phyloP scores from a whole-genome alignment of 2,797 vertebrate genomes.

The Cyprinodon diabolis region DNA sequence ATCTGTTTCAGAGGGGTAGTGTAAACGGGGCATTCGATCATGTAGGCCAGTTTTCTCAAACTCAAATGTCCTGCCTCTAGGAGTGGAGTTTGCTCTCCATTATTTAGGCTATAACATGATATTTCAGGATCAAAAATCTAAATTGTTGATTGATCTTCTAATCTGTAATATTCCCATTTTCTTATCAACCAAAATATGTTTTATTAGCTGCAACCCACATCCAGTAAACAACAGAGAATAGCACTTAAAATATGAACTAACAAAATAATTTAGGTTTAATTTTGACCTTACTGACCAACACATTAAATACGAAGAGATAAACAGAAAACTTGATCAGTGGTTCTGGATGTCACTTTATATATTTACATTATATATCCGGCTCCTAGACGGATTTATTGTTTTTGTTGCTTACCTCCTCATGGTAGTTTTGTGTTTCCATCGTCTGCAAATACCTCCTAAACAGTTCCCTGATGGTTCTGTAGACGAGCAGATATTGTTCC shows the following conservation, averaged over 20 bases:
- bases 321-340: background rate
- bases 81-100: background rate
- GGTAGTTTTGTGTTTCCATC: constrained; percentile 45
- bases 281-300: background rate
- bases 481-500: constrained; percentile 96
- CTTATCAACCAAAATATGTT: background rate
- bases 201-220: background rate
- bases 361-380: background rate
- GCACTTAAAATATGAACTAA: background rate
- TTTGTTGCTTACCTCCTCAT: constrained; percentile 60
- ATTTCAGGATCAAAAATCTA: background rate
- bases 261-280: background rate
- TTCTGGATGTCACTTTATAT: background rate
- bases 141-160: background rate
- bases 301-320: background rate
- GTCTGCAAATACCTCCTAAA: constrained; percentile 85
- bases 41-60: too few relatives aligned
- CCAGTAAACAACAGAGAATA: background rate
- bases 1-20: too few relatives aligned
- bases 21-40: too few relatives aligned
- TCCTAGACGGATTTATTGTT: background rate
- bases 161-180: background rate
- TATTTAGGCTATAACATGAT: background rate
- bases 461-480: constrained; percentile 84
- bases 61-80: too few relatives aligned